Conservation (phyloP, 2,113 vertebrate species). For the Tyrannus savana region DNA sequence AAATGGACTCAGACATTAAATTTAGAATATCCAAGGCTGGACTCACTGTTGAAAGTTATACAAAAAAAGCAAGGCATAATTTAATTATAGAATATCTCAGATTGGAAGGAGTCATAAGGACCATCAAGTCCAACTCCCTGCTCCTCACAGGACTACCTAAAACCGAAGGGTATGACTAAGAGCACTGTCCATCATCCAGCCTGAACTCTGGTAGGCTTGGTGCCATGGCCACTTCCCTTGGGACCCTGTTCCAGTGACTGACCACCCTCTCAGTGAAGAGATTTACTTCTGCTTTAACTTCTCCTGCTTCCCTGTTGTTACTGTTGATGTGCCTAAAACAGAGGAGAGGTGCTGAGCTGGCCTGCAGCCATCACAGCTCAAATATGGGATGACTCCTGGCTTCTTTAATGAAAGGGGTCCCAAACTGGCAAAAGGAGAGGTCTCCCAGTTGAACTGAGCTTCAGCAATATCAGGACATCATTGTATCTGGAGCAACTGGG, state of each 20-base stretch:
- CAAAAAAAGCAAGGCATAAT: not conserved
- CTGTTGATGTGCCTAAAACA: not conserved
- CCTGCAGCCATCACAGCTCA: not conserved
- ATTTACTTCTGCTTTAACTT: not conserved
- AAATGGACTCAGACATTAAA: not conserved
- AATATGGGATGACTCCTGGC: not conserved
- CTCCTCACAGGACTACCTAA: not conserved
- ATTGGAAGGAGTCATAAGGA: not conserved
- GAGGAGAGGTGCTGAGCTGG: accelerated
- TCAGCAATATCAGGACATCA: not conserved
- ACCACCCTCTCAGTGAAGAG: not conserved
- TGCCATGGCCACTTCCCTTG: not conserved
- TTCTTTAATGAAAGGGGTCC: not conserved
- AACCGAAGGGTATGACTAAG: not conserved
- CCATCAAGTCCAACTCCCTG: not conserved
- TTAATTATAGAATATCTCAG: not conserved
- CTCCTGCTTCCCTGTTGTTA: not conserved
- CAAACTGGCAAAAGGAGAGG: not conserved
- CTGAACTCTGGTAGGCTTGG: not conserved
- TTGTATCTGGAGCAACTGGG: not conserved
- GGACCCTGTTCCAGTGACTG: not conserved
- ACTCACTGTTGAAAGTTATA: not conserved
- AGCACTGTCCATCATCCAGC: not conserved
- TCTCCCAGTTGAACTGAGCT: not conserved
- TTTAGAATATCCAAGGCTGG: not conserved